Percentiles rank a stretch among this genome's conserved stretches.
These are phyloP conservation scores for Creontiades dilutus DNA, from an alignment of 2,888 invertebrate species.

Conservation along the genomic window DNA sequence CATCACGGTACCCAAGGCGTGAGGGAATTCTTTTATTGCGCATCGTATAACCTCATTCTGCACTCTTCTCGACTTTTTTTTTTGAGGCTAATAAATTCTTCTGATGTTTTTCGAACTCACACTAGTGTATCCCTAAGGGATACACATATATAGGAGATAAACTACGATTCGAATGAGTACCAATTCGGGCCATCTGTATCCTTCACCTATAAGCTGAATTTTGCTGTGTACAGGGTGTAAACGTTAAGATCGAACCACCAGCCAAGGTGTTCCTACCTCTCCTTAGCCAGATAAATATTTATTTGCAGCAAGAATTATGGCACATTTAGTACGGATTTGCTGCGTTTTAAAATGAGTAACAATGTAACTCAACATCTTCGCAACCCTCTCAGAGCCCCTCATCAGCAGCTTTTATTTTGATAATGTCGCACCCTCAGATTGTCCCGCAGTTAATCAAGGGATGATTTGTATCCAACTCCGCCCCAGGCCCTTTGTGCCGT, in stretches of 20 bases:
- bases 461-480: conserved; percentile 47
- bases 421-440: not conserved
- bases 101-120: not conserved
- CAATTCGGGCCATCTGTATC: no score
- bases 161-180: no score
- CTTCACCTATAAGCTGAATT: no score
- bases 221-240: no score
- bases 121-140: not conserved
- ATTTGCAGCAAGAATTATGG: no score
- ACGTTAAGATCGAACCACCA: no score
- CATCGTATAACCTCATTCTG: conserved; percentile 52
- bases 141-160: no score
- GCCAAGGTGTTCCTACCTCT: no score
- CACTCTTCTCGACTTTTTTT: not conserved
- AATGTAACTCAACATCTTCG: no score
- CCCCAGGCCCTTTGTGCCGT: conserved; percentile 12
- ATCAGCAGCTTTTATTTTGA: conserved; percentile 22
- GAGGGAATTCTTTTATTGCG: conserved; percentile 56
- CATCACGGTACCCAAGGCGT: conserved; percentile 1
- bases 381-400: not conserved
- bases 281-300: no score
- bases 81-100: not conserved
- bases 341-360: no score
- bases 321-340: no score
- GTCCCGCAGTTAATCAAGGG: conserved; percentile 40